Evolutionary conservation across 2,797 vertebrate species (phyloP).

Genomic region (Luscinia megarhynchos): DNA sequence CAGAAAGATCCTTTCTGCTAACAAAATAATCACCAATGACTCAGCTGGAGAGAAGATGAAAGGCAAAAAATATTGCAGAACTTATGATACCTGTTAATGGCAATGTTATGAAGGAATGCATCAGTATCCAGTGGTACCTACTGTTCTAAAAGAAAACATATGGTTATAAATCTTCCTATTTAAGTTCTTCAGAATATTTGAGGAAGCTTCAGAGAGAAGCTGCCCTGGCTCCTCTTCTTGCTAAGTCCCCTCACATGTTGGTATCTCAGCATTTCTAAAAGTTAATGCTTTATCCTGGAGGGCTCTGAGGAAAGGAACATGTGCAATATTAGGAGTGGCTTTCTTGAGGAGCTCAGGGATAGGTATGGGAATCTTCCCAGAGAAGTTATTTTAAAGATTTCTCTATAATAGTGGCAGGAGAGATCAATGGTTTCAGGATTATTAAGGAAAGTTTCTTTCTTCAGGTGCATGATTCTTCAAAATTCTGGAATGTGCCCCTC

Average conservation of each 20-base stretch:
- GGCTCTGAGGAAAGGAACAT: neutral
- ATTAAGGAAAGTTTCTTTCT: neutral
- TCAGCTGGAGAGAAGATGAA: neutral
- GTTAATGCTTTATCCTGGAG: neutral
- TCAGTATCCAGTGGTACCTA: neutral
- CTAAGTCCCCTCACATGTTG: neutral
- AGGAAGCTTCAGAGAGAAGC: neutral
- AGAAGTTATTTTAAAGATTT: neutral
- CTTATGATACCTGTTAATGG: neutral
- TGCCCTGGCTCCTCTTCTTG: neutral
- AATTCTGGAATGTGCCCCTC: neutral
- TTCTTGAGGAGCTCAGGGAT: neutral
- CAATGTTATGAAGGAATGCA: neutral
- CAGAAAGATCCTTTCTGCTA: neutral
- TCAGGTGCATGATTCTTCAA: neutral
- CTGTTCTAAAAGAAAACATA: neutral
- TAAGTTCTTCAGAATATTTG: neutral
- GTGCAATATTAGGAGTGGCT: accelerated
- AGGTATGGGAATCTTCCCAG: neutral
- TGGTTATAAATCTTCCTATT: neutral
- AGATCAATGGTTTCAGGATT: neutral
- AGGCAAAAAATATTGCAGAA: neutral
- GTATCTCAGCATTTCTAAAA: neutral
- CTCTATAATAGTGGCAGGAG: neutral
- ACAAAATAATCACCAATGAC: neutral